phyloP scores from a whole-genome alignment of 1,140 invertebrate species.

The Sinella curviseta region DNA sequence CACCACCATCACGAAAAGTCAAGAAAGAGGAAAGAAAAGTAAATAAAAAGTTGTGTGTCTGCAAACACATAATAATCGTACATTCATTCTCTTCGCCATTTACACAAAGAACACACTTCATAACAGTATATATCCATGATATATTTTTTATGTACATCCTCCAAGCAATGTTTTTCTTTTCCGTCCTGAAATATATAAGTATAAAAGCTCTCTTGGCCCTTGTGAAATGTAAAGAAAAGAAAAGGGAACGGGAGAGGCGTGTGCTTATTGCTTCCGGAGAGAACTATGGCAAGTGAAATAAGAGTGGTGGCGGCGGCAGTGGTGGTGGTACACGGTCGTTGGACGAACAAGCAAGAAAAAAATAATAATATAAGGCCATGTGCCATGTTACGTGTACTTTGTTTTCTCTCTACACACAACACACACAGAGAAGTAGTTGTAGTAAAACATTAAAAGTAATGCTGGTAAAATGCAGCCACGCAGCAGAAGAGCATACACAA shows the following conservation, averaged over 20 bases:
- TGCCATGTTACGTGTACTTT: conserved; percentile 3
- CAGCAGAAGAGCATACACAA: neutral
- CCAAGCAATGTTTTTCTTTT: conserved; percentile 7
- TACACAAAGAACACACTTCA: neutral
- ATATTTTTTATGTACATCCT: neutral
- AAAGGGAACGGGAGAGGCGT: conserved; percentile 30
- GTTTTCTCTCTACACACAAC: neutral
- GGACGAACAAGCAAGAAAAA: neutral
- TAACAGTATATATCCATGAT: too few relatives aligned
- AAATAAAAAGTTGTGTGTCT: neutral
- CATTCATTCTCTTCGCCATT: neutral
- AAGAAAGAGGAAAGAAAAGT: neutral
- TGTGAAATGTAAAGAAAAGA: conserved; percentile 4
- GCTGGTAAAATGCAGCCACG: neutral
- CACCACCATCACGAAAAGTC: too few relatives aligned
- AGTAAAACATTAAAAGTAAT: conserved; percentile 20
- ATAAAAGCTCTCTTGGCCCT: neutral
- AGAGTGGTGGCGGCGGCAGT: conserved; percentile 28
- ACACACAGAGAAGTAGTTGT: neutral
- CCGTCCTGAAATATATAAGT: neutral
- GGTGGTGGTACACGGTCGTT: conserved; percentile 25
- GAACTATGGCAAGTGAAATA: conserved; percentile 37
- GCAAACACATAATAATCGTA: neutral
- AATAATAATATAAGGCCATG: neutral
- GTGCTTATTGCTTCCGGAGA: conserved; percentile 37